Evolutionary conservation across 1,140 invertebrate genomes (phyloP), one percentile per base, ranked within the genome.

Genomic region (Hydropsyche tenuis): DNA sequence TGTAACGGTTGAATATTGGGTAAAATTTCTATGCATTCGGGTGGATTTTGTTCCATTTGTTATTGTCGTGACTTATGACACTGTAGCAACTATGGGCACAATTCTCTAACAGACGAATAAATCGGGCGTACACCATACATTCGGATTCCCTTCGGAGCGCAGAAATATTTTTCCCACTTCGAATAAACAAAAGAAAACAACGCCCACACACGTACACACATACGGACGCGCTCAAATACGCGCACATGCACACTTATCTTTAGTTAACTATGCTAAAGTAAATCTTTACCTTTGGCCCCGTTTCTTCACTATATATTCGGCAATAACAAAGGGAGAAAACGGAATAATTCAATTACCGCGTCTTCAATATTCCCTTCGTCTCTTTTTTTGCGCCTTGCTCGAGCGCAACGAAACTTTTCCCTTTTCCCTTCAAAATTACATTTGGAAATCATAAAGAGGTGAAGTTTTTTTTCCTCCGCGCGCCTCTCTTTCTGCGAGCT

Each of bases 291-390:
- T 62, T 72, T 64, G 22, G 14, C 46, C 25, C 45, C 7, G 11
- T 72, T 45, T 23, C 48, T 30, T 43, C 43, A 48, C 43, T 68
- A 43, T 68, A 46, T 60, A 45, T 51, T 23, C 62, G 42, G 20
- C 12, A 48, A 73, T 73, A 73, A 65, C 42, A 62, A 68, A 22
- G 56, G 60, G 64, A 68, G 63, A 73, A 73, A 73, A 42, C 72
- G 25, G 64, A 73, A 73, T 73, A 73, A 73, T 73, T 73, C 64
- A 73, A 73, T 73, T 73, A 73, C 30, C 46, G n/a, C 72, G 60
- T 66, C 72, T 68, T 68, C 72, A 73, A 73, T 73, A 68, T 73
- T 73, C 42, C 42, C 56, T 72, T 72, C 27, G 42, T 45, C 51
- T 56, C 37, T 23, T 63, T 53, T 70, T 37, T 70, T 70, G 51